Base-by-base conservation (phyloP, 2,888 invertebrate genomes). In the Coecobrya sp. region DNA sequence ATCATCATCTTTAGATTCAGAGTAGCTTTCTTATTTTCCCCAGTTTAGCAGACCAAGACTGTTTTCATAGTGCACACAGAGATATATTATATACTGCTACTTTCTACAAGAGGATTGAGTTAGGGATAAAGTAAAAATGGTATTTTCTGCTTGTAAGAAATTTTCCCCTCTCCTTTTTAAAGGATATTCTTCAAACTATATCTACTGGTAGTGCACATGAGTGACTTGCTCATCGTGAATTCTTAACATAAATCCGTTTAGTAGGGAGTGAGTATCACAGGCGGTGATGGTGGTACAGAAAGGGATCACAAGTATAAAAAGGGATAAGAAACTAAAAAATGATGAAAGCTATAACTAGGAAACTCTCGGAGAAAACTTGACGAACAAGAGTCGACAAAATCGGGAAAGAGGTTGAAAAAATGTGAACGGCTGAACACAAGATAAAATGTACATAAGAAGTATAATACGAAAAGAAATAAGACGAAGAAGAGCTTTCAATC, bases 401-500 rank as follows among this genome's bases (percentile, higher is more conserved):
- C 16, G 68, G 25, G 68, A 65, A 25, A 59, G 36, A 59, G 49
- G 36, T 27, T 8, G 70, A 68, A 87, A 76, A 87, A 27, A 49
- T 25, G 22, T 22, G 68, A 25, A 49, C 19, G 86, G 13, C 27
- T 81, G 13, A 70, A 70, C 55, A 52, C 30, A 55, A 25, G 86
- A 52, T 7, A 19, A 65, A 11, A 27, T 11, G 16, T 42, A 25
- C 13, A 7, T 30, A 82, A 10, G 42, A 16, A 45, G 59, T 59
- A 16, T 82, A 22, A 65, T 22, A 84, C 25, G 27, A n/a, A 68
- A n/a, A 68, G 30, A 85, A 84, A 84, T 30, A 59, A 84, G 36
- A 70, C 36, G 36, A 55, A 55, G 42, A 55, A 76, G 59, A 89
- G 86, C 86, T 91, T 91, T 91, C 91, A 91, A 91, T 91, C 91